Evolutionary conservation across 2,797 vertebrate species (phyloP), one percentile per base, ranked within the genome.

Genomic region (Myotis daubentonii): DNA sequence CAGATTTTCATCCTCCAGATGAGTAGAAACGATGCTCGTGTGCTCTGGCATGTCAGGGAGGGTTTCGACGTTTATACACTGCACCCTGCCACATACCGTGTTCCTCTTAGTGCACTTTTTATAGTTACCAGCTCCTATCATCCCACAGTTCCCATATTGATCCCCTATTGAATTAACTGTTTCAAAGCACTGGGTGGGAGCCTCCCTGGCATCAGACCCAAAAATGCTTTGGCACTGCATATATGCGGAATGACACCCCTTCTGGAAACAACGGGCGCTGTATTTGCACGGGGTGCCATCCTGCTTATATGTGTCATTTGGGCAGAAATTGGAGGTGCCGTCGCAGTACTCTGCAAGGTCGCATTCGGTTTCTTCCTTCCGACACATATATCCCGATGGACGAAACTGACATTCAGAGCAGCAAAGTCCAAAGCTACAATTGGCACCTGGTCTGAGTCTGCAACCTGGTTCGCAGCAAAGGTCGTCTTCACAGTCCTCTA

Each of bases 261-360:
- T 95, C 2, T 0, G 19, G 86, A 89, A 93, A 55, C 96, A 97
- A 0, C 0, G 6, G 38, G 89, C 86, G 13, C 8, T 25, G 0
- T 65, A n/a, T n/a, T 85, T 79, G 75, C 95, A 98, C 9, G 96
- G 97, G 1, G 97, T 57, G 81, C 98, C 98, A 66, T 98, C 97
- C n/a, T 98, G 97, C 41, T 98, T 0, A 0, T 98, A 97, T 1
- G 91, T 4, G 1, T 98, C 98, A 1, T 5, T 10, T 0, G 97
- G 98, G 91, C 98, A 98, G 38, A 4, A 0, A 5, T 70, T 17
- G 0, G 98, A 98, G 78, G 19, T 62, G 25, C 98, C 98, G 2
- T 82, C 53, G 55, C 98, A 98, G 19, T 98, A 98, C 68, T 98
- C 98, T 0, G 97, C 96, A 81, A 98, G 97, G 91, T 98, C 98